Evolutionary conservation across 23 tunicate species (phyloP), one percentile per base, ranked within the genome.

Genomic region (Clavelina lepadiformis): DNA sequence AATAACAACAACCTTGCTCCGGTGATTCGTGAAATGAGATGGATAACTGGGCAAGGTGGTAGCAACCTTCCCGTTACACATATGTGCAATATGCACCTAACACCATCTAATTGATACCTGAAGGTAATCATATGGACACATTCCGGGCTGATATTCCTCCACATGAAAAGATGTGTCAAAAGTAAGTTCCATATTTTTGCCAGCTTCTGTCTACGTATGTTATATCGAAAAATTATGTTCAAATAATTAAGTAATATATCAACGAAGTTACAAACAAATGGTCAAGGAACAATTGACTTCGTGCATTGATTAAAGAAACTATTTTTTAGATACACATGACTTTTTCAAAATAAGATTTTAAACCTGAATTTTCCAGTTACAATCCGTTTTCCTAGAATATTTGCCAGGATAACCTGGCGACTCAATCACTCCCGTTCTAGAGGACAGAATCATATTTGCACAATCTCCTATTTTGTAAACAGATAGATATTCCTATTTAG

Each of bases 151-250:
- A 34, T 75, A 63, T 11, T 51, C 56, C 29, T 75, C 80, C 22
- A 75, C 51, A 5, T 18, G 37, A 28, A 75, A 75, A 20, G 32
- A 30, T 23, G 27, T 46, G 15, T 63, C 28, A 28, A 75, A 63
- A 2, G 49, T 28, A 13, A 75, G 19, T 22, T 32, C 71, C 21
- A 75, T 22, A 22, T 24, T 58, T 22, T 62, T 49, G 7, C 80
- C 80, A 51, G 71, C 30, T 3, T 62, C 71, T 25, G 80, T 75
- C 80, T 75, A 53, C n/a, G n/a, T n/a, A n/a, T n/a, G n/a, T n/a
- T n/a, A n/a, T n/a, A n/a, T n/a, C n/a, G n/a, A n/a, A n/a, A n/a
- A n/a, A n/a, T n/a, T n/a, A n/a, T n/a, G n/a, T n/a, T n/a, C n/a
- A n/a, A n/a, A n/a, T n/a, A 22, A 54, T n/a, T 54, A 20, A 54